phyloP scores from a whole-genome alignment of 2,797 vertebrate genomes.

The Forpus xanthops region DNA sequence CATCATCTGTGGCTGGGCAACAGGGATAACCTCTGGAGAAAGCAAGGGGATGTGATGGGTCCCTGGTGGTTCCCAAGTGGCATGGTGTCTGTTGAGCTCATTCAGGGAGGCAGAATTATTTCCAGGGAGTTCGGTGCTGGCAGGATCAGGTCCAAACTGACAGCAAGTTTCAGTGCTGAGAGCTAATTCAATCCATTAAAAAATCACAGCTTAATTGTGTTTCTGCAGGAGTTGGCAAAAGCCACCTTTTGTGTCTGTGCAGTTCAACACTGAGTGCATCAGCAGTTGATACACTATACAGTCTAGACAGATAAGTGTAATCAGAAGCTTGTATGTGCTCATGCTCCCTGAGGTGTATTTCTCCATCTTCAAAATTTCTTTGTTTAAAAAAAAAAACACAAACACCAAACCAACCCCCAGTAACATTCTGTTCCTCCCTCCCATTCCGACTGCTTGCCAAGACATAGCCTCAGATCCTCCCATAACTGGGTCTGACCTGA shows the following conservation, averaged over 20 bases:
- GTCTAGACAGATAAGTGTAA: not conserved
- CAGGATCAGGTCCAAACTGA: not conserved
- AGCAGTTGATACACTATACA: not conserved
- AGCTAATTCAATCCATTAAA: not conserved
- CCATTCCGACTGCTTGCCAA: not conserved
- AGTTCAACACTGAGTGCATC: not conserved
- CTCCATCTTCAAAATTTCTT: not conserved
- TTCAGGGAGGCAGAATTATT: not conserved
- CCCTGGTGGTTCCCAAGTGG: rapidly evolving
- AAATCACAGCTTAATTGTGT: not conserved
- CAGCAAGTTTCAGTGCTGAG: not conserved
- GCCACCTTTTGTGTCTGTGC: not conserved
- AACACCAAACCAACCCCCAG: not conserved
- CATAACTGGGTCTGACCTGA: not conserved
- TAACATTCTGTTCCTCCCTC: not conserved
- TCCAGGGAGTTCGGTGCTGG: not conserved
- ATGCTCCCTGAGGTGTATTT: not conserved
- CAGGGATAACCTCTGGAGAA: not conserved
- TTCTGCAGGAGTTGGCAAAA: not conserved
- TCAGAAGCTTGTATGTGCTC: not conserved
- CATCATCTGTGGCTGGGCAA: not conserved
- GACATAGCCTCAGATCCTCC: not conserved
- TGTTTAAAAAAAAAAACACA: not conserved
- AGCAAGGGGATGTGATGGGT: not conserved
- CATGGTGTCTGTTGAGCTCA: not conserved